Evolutionary conservation across 2,797 vertebrate species (phyloP), one percentile per base, ranked within the genome.

Genomic region (Microchirus variegatus): DNA sequence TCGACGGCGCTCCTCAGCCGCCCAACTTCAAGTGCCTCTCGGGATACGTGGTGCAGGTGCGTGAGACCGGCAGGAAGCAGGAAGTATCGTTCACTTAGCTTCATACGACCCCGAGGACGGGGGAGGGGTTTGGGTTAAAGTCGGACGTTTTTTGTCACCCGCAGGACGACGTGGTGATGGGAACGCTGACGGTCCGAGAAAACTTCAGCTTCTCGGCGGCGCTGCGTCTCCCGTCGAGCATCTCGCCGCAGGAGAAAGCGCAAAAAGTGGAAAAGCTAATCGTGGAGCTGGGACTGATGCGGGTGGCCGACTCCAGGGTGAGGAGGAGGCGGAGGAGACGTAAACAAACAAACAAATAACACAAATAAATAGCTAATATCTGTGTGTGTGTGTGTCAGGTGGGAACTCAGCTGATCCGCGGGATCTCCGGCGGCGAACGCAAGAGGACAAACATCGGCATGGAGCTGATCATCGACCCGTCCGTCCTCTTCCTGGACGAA

Each of bases 131-230:
- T 2, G 19, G 31, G 31, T 31, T 8, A 31, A 1, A 31, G 11
- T 17, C 2, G 22, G 10, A n/a, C n/a, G n/a, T n/a, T n/a, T n/a
- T 53, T 15, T 59, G 2, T 16, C 1, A 10, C 22, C 57, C 57
- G 0, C 84, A 99, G 97, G 97, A 98, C 75, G 97, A 98, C 31
- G 92, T 98, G 9, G 96, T 98, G 82, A 97, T 98, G 97, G 97
- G 97, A 48, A 98, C 96, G 0, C 81, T 99, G 83, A 96, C 96
- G 0, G 94, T 99, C 42, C 92, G 95, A 70, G 95, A 98, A 80
- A 99, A 99, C 78, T 72, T 99, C 26, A 91, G 87, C 45, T 99
- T 99, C 90, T 99, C 97, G 0, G 97, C 96, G 0, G 97, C 96
- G 0, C 91, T 99, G 26, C 91, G 97, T 0, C 92, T 99, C 48